Percentiles rank a stretch among this genome's conserved stretches.
These are phyloP conservation scores for Apteryx mantelli DNA, from an alignment of 2,113 vertebrate species.

Conservation along the genomic window DNA sequence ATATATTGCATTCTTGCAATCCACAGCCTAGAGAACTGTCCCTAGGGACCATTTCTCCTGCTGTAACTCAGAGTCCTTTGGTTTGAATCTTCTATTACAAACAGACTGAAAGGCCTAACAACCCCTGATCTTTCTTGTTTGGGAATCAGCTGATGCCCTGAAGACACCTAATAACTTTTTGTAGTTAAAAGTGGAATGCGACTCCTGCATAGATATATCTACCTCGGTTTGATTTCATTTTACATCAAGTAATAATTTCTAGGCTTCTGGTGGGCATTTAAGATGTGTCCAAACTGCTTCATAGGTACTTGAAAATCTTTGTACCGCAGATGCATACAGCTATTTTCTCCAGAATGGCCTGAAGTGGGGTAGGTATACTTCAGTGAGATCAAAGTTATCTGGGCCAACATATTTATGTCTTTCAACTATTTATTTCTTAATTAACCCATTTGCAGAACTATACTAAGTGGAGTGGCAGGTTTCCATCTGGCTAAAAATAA, in stretches of 20 bases:
- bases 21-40: neutral
- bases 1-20: neutral
- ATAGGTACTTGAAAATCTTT: neutral
- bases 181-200: neutral
- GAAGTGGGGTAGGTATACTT: neutral
- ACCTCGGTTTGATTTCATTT: neutral
- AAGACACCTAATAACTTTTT: neutral
- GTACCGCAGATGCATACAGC: neutral
- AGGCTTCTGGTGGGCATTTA: neutral
- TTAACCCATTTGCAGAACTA: neutral
- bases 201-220: neutral
- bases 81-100: neutral
- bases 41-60: neutral
- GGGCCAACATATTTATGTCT: neutral
- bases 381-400: neutral
- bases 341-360: neutral
- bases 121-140: neutral
- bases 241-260: neutral
- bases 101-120: neutral
- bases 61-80: neutral
- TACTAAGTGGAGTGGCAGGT: neutral
- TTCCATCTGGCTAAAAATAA: neutral
- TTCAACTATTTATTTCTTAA: neutral
- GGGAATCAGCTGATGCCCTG: neutral
- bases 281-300: neutral